phyloP scores from a whole-genome alignment of 2,113 vertebrate genomes.

The Tetrao urogallus region DNA sequence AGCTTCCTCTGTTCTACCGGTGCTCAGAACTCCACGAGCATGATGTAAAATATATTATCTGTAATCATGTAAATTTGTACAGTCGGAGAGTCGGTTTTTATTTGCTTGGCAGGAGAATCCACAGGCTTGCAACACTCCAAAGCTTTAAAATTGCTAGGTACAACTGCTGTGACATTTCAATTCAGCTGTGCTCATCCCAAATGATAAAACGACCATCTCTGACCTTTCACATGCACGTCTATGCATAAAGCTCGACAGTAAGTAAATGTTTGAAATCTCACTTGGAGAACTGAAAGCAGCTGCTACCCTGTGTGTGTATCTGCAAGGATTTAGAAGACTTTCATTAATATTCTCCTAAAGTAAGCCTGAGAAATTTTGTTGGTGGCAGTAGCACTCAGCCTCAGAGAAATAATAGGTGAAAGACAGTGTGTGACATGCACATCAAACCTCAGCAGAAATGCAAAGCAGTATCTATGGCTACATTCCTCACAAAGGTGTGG shows the following conservation, averaged over 20 bases:
- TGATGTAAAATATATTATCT: constrained; percentile 65
- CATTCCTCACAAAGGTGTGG: not conserved
- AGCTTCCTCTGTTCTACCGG: not conserved
- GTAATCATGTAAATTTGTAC: constrained; percentile 72
- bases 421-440: constrained; percentile 9
- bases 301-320: constrained; percentile 15
- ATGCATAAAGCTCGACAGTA: constrained; percentile 21
- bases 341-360: constrained; percentile 63
- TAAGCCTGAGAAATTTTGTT: constrained; percentile 47
- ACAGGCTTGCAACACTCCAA: constrained; percentile 51
- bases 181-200: constrained; percentile 55
- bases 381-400: constrained; percentile 9
- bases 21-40: constrained; percentile 49
- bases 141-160: constrained; percentile 67
- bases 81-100: constrained; percentile 56
- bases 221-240: constrained; percentile 55
- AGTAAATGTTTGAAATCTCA: constrained; percentile 66
- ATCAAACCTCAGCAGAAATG: not conserved
- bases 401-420: constrained; percentile 54
- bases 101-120: constrained; percentile 67
- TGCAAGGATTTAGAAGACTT: constrained; percentile 48
- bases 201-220: constrained; percentile 56
- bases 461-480: not conserved
- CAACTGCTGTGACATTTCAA: constrained; percentile 71
- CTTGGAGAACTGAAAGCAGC: constrained; percentile 26